Evolutionary conservation across 2,888 invertebrate genomes (phyloP).

Genomic region (Zygogramma bicolorata): DNA sequence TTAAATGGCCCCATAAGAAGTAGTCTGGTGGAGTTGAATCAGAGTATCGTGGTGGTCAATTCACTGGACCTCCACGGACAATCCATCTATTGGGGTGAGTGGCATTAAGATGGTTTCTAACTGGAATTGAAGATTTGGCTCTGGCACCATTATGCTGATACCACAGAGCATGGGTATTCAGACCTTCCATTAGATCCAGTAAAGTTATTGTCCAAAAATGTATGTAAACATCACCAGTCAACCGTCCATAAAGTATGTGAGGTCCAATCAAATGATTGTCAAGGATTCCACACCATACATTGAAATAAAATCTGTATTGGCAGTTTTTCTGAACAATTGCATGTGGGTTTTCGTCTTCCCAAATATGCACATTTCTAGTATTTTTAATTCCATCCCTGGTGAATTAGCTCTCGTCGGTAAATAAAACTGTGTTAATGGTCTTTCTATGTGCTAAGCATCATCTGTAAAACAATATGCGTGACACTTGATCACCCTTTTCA

Average conservation of each 20-base stretch:
- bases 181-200: too few species aligned
- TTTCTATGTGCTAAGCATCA: not conserved
- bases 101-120: conserved; percentile 21
- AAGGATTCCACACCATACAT: too few species aligned
- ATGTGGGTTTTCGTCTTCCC: too few species aligned
- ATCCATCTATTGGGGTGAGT: not conserved
- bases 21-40: not conserved
- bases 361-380: too few species aligned
- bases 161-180: not conserved
- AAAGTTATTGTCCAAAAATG: too few species aligned
- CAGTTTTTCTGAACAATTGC: too few species aligned
- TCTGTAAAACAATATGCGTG: not conserved
- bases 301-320: too few species aligned
- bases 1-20: too few species aligned
- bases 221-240: too few species aligned
- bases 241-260: too few species aligned
- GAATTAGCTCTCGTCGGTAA: not conserved
- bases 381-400: not conserved
- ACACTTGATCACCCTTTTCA: not conserved
- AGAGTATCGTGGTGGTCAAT: conserved; percentile 12
- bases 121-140: not conserved
- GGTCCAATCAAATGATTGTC: too few species aligned
- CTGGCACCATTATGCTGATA: not conserved
- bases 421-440: not conserved
- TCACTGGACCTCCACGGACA: conserved; percentile 6